A percentile compares a stretch with the other conserved stretches of the same genome.
Evolutionary conservation across 2,113 vertebrate genomes (phyloP).

Genomic region (Edolisoma coerulescens): DNA sequence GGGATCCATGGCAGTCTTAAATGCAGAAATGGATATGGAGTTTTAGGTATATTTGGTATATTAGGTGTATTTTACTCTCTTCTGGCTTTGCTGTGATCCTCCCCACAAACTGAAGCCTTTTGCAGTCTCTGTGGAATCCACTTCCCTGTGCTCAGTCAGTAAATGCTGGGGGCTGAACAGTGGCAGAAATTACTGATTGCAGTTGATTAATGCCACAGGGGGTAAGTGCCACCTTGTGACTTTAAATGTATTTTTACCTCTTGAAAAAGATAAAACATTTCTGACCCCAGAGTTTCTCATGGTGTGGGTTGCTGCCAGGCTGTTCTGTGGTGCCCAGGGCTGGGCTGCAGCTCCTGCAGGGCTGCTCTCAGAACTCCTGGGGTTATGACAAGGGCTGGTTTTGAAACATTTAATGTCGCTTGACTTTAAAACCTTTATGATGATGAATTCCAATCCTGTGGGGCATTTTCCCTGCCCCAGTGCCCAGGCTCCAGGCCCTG

Average conservation of each 20-base stretch:
- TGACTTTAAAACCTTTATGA: not conserved
- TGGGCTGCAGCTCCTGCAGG: not conserved
- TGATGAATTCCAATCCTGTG: not conserved
- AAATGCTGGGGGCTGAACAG: not conserved
- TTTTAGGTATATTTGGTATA: not conserved
- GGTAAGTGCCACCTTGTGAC: not conserved
- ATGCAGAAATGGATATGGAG: not conserved
- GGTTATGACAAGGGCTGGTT: not conserved
- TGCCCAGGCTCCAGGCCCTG: not conserved
- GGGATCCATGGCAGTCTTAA: not conserved
- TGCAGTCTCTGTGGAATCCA: not conserved
- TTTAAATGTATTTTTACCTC: not conserved
- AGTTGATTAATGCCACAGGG: not conserved
- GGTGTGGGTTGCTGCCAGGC: not conserved
- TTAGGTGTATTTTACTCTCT: not conserved
- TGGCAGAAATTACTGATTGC: not conserved
- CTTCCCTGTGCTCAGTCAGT: not conserved
- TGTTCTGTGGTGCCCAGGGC: not conserved
- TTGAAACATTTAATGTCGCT: not conserved
- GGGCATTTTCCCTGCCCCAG: not conserved
- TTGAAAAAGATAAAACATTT: constrained; percentile 5
- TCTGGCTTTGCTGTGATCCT: not conserved
- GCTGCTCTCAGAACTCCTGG: not conserved
- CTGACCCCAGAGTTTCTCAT: not conserved
- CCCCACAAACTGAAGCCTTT: not conserved